Base-by-base conservation (phyloP, 2,113 vertebrate species). In the human region DNA sequence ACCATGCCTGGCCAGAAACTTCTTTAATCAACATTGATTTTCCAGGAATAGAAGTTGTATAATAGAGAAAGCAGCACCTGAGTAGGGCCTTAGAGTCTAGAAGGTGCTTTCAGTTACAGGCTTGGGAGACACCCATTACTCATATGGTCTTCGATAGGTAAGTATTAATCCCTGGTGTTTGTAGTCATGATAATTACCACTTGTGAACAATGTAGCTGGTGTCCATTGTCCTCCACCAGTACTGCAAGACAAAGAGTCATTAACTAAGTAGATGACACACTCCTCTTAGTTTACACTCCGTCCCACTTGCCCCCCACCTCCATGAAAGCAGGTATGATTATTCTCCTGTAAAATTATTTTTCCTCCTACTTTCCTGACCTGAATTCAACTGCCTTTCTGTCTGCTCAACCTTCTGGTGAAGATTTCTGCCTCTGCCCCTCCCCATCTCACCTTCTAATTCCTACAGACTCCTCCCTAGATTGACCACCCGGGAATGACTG, bases 121-220 rank as follows among this genome's bases (percentile, higher is more conserved):
- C 52, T 59, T 92, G 70, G 82, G 89, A 95, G 87, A 95, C 70
- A 45, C 8, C 40, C 35, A 50, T 97, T 91, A 70, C 57, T 96
- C 94, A 91, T 55, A n/a, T 20, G 20, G 70, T 85, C 70, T 85
- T 91, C 90, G 83, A 92, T 92, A 90, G 64, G 87, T 83, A 59
- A 94, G 52, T 59, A 66, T 75, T 61, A 72, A 85, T 96, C 38
- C 45, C 20, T 43, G 30, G 35, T 90, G 95, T 95, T 94, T 93
- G 52, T 95, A 88, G 87, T 90, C 89, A 88, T 52, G 79, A 32
- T 89, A 94, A 92, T 96, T 68, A 73, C 75, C 50, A 27, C 83
- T 50, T 50, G 40, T 78, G 87, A 92, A 73, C 73, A 45, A 82
- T n/a, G 91, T 66, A 40, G 17, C 83, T 94, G 79, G 75, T 50